A percentile compares a stretch with the other conserved stretches of the same genome.
These are phyloP conservation scores for Halichoerus grypus DNA, from an alignment of 2,113 vertebrate species.

Conservation along the genomic window DNA sequence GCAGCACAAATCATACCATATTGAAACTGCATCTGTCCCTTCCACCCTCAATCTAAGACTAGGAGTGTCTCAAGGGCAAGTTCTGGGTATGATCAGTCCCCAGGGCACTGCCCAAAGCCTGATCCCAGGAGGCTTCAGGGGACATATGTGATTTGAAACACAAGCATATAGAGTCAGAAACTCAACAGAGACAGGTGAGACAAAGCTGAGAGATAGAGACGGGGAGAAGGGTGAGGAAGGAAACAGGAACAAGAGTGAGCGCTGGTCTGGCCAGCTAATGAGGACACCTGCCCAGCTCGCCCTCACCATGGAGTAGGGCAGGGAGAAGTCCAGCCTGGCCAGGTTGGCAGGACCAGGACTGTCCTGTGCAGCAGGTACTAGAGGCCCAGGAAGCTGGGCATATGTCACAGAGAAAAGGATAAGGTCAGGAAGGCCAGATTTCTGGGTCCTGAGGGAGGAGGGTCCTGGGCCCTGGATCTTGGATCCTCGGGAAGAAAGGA, in stretches of 20 bases:
- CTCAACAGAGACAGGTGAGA: background rate
- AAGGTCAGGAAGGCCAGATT: background rate
- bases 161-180: background rate
- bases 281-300: background rate
- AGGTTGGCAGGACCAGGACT: background rate
- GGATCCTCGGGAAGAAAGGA: background rate
- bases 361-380: fast-evolving
- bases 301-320: background rate
- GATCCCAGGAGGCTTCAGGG: background rate
- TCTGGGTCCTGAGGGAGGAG: background rate
- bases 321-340: background rate
- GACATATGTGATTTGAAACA: background rate
- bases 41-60: background rate
- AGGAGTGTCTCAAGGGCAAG: background rate
- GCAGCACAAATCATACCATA: background rate
- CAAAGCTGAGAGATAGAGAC: background rate
- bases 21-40: background rate
- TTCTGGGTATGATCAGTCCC: background rate
- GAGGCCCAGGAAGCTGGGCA: background rate
- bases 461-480: background rate
- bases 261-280: background rate
- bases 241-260: background rate
- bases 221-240: background rate
- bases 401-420: background rate
- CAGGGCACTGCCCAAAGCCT: background rate